Percentiles rank a stretch among this genome's conserved stretches.
Conservation (phyloP, 2,797 vertebrate species). For the Phylloscopus collybita region DNA sequence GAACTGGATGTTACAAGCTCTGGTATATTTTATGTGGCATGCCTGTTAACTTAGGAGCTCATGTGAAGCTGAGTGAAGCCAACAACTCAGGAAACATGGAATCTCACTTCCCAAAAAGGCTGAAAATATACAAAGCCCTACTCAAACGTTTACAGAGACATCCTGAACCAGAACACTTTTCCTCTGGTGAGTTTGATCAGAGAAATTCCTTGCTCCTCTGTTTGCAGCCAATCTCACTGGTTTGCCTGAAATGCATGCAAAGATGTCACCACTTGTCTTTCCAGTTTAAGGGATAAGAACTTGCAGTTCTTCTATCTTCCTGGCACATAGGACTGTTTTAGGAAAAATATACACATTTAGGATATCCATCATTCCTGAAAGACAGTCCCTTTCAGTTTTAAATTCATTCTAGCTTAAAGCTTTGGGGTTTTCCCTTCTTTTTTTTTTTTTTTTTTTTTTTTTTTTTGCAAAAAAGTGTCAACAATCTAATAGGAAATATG, state of each 20-base stretch:
- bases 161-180: background rate
- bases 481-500: background rate
- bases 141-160: background rate
- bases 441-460: no score
- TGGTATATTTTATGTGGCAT: background rate
- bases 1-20: background rate
- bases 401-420: background rate
- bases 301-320: background rate
- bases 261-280: background rate
- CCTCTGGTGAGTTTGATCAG: background rate
- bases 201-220: background rate
- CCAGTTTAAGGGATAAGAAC: background rate
- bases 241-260: background rate
- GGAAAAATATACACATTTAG: background rate
- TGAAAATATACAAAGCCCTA: background rate
- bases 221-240: background rate
- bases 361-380: background rate
- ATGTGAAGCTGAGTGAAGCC: background rate
- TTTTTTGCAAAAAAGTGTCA: background rate
- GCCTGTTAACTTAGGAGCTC: background rate
- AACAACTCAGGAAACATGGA: background rate
- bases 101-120: background rate
- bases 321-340: background rate
- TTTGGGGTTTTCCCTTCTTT: fast-evolving
- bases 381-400: background rate